Evolutionary conservation across 2,113 vertebrate genomes (phyloP).

Genomic region (Zosterops hypoxanthus): DNA sequence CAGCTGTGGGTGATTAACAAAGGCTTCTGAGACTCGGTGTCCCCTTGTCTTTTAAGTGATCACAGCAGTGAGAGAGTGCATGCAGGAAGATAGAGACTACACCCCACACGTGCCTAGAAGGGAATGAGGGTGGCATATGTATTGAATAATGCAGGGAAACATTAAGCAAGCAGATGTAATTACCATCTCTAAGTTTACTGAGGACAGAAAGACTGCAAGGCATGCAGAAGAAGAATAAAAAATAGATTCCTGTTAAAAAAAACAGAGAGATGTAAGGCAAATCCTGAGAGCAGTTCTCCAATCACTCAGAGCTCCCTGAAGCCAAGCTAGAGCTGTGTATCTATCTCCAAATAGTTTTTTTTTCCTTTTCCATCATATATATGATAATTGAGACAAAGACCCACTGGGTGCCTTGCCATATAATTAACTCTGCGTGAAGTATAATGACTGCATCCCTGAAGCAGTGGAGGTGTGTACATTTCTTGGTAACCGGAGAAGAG

Average conservation of each 20-base stretch:
- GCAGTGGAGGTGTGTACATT: background rate
- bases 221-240: background rate
- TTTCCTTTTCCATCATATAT: background rate
- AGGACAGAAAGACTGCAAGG: background rate
- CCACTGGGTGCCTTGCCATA: background rate
- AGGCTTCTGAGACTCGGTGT: background rate
- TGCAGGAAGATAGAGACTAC: accelerated
- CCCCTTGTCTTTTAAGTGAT: background rate
- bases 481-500: background rate
- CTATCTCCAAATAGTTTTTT: background rate
- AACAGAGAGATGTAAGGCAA: background rate
- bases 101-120: accelerated
- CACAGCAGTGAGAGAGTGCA: background rate
- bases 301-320: background rate
- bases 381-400: background rate
- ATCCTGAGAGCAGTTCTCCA: background rate
- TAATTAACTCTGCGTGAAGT: background rate
- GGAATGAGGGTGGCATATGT: background rate
- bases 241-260: background rate
- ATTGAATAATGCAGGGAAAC: background rate
- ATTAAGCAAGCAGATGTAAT: background rate
- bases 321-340: background rate
- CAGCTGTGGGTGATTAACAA: background rate
- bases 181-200: background rate
- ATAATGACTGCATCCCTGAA: background rate